Evolutionary conservation across 2,888 invertebrate species (phyloP).

Genomic region (Esperia sulphurella): DNA sequence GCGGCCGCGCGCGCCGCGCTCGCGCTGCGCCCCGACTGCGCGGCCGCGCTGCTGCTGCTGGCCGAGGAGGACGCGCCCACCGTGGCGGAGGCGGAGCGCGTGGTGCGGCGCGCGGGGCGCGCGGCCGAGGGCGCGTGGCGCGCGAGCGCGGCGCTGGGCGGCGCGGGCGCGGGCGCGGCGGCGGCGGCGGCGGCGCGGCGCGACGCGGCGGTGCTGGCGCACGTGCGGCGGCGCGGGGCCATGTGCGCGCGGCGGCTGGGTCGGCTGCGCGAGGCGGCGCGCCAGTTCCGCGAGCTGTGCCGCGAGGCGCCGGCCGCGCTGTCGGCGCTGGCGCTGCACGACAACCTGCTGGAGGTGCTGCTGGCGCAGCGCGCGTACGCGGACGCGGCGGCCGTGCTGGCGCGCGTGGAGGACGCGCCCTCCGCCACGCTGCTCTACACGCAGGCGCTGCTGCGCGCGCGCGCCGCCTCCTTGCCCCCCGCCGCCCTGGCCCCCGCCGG

Average conservation of each 20-base stretch:
- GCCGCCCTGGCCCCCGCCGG: slow-evolving; percentile 87
- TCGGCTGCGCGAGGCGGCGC: slow-evolving; percentile 95
- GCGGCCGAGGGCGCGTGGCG: slow-evolving; percentile 94
- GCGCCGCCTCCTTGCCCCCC: slow-evolving; percentile 93
- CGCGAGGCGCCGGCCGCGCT: slow-evolving; percentile 98
- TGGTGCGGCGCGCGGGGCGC: slow-evolving; percentile 92
- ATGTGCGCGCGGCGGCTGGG: slow-evolving; percentile 98
- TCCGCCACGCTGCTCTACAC: slow-evolving; percentile 97
- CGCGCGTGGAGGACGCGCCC: slow-evolving; percentile 92
- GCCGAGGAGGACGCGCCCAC: slow-evolving; percentile 98
- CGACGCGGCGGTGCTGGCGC: slow-evolving; percentile 96
- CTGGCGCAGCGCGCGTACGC: slow-evolving; percentile 98
- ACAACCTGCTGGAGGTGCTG: slow-evolving; percentile 95
- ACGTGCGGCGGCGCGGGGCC: slow-evolving; percentile 95
- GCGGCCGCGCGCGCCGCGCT: slow-evolving; percentile 91
- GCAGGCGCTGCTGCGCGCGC: slow-evolving; percentile 94
- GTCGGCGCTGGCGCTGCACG: slow-evolving; percentile 92
- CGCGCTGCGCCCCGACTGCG: slow-evolving; percentile 93
- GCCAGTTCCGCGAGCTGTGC: slow-evolving; percentile 97
- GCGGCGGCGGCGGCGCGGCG: slow-evolving; percentile 95
- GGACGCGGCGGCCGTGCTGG: slow-evolving; percentile 85
- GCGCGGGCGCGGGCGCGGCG: slow-evolving; percentile 87
- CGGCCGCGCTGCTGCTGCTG: slow-evolving; percentile 94
- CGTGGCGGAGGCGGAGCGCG: slow-evolving; percentile 83
- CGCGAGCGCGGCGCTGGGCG: slow-evolving; percentile 85